Base-by-base conservation (phyloP, 2,888 invertebrate species). In the Saturnia japonica region DNA sequence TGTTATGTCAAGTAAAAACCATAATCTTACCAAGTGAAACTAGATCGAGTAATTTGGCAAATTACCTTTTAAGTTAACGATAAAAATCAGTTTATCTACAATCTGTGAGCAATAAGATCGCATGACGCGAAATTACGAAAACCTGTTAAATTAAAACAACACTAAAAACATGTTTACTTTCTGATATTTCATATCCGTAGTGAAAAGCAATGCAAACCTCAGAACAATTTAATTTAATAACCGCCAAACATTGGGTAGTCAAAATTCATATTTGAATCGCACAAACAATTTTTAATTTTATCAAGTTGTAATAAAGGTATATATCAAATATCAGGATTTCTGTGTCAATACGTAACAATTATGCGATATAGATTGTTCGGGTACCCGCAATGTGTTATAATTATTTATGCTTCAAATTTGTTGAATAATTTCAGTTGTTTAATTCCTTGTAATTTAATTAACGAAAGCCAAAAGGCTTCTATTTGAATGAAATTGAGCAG, bases 181-280 rank as follows among this genome's bases (percentile, higher is more conserved):
- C 57, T 25, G 25, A 57, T 3, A 57, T 25, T 57, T 11, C 2
- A 25, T 12, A 57, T 28, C 3, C 3, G 14, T 6, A 57, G 7
- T 14, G 25, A 25, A 25, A 57, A 57, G 25, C 57, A 11, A 57
- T 25, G 57, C 57, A 25, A 25, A 57, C 57, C 25, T 57, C 11
- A 25, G 14, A 57, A 57, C 57, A 57, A 57, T 57, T 57, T 25
- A 57, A 57, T 57, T 25, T 57, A 14, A 57, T 25, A 57, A 57
- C 57, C 57, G 25, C 25, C 57, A 57, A 14, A 25, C 25, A 57
- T 25, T 11, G 22, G 11, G 22, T 57, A 57, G 57, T 57, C 14
- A 25, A 57, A 57, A 57, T 57, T 25, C 57, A 57, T 57, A 25
- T 57, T 14, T 25, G 12, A 57, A 57, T 1, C 25, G 19, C 14